A percentile compares a stretch with the other conserved stretches of the same genome.
phyloP scores from a whole-genome alignment of 2,888 invertebrate species.

The Pedicia rivosa region DNA sequence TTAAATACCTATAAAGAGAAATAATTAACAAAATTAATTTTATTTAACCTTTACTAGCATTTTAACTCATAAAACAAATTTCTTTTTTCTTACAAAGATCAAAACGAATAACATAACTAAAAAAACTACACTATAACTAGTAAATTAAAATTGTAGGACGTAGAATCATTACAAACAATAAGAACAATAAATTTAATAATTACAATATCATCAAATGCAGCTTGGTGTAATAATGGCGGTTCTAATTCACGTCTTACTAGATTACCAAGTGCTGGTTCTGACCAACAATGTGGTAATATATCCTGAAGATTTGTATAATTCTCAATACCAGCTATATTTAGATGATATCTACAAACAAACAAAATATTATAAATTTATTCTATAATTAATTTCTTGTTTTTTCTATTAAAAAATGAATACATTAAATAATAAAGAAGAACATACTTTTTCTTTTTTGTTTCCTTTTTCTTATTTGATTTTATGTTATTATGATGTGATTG shows the following conservation, averaged over 20 bases:
- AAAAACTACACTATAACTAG: no score
- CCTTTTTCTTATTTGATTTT: constrained; percentile 14
- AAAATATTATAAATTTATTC: constrained; percentile 3
- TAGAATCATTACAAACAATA: no score
- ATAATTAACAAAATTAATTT: constrained; percentile 3
- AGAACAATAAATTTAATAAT: no score
- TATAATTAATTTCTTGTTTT: neutral
- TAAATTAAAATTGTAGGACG: no score
- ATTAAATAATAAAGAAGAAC: constrained; percentile 2
- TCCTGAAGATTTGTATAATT: constrained; percentile 54
- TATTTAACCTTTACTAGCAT: no score
- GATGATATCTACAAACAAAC: constrained; percentile 36
- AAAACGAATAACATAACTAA: no score
- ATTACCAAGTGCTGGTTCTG: constrained; percentile 48
- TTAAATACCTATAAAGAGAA: constrained; percentile 36
- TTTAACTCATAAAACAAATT: no score
- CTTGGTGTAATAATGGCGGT: constrained; percentile 71
- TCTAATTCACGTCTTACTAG: constrained; percentile 45
- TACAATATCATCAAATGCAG: constrained; percentile 64
- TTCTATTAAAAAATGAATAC: neutral
- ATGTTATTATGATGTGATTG: constrained; percentile 26
- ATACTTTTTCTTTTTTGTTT: constrained; percentile 17
- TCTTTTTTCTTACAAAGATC: no score
- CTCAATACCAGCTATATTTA: constrained; percentile 67
- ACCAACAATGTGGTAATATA: constrained; percentile 56